A percentile compares a stretch with the other conserved stretches of the same genome.
phyloP scores from a whole-genome alignment of 2,797 vertebrate genomes.

The Myotis planiceps region DNA sequence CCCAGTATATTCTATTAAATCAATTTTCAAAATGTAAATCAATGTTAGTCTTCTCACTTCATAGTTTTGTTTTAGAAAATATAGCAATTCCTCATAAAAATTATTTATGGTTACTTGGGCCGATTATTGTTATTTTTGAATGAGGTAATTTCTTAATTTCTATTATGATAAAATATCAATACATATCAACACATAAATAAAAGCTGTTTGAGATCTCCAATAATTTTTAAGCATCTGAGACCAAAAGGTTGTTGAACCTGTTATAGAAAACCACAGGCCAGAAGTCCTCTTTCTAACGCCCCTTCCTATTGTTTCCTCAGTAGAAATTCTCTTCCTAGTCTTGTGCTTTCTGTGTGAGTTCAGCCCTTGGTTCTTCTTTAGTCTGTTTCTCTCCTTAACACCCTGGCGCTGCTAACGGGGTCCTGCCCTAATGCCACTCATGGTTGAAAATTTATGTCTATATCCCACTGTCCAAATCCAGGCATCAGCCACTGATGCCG shows the following conservation, averaged over 20 bases:
- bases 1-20: background rate
- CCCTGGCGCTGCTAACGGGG: background rate
- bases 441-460: background rate
- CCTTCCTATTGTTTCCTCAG: background rate
- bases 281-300: background rate
- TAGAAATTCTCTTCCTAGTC: background rate
- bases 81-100: background rate
- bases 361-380: background rate
- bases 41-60: background rate
- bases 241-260: background rate
- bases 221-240: background rate
- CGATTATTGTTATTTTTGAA: background rate
- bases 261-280: background rate
- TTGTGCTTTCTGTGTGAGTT: background rate
- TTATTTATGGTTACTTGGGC: background rate
- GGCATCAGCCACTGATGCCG: background rate
- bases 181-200: background rate
- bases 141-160: background rate
- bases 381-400: background rate
- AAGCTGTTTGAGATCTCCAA: background rate
- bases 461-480: background rate
- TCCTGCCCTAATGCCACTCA: background rate
- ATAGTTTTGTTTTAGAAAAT: conserved; percentile 21
- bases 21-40: conserved; percentile 16
- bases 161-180: background rate